Percentiles rank a stretch among this genome's conserved stretches.
These are phyloP conservation scores for Theodoxus fluviatilis DNA, from an alignment of 2,888 invertebrate species.

Conservation along the genomic window DNA sequence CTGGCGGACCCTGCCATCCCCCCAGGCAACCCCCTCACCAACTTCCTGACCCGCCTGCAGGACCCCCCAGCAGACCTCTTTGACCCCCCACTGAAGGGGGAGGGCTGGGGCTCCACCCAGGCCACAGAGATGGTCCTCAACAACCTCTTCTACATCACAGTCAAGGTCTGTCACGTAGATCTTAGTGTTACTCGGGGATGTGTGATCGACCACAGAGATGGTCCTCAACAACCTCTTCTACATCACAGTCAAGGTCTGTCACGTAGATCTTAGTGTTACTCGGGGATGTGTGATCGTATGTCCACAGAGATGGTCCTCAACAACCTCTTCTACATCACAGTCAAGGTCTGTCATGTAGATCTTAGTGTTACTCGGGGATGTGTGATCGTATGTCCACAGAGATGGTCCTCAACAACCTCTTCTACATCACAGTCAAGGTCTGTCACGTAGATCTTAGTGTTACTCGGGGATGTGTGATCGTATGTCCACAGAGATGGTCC, in stretches of 20 bases:
- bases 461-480: no score
- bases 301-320: conserved; percentile 99
- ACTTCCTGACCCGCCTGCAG: conserved; percentile 56
- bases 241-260: conserved; percentile 82
- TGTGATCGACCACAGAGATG: conserved; percentile 89
- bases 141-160: conserved; percentile 97
- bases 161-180: no score
- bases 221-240: conserved; percentile 98
- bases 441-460: no score
- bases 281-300: no score
- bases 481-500: no score
- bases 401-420: no score
- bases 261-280: no score
- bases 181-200: no score
- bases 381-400: no score
- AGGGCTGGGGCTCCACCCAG: conserved; percentile 97
- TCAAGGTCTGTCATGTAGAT: no score
- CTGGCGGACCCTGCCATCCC: conserved; percentile 95
- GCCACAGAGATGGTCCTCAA: conserved; percentile 99
- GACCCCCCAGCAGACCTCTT: conserved; percentile 70
- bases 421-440: no score
- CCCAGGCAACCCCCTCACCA: conserved; percentile 62
- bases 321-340: conserved; percentile 97
- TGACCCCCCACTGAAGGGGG: conserved; percentile 75
- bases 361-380: no score